Conservation (phyloP, 2,113 vertebrate species). For the Nerophis ophidion region DNA sequence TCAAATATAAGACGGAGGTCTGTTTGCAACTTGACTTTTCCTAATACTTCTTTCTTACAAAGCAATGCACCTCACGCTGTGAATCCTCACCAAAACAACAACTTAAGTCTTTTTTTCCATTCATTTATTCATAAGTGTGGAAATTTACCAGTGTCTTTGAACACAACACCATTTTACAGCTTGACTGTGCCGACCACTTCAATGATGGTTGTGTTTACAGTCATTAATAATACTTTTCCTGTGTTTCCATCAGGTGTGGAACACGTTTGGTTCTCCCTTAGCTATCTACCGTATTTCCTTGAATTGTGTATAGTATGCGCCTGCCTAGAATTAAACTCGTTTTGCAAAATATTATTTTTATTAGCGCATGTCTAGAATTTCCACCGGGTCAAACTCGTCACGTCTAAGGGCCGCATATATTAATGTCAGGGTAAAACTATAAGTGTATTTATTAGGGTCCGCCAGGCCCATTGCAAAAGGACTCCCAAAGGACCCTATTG, state of each 20-base stretch:
- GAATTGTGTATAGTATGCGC: too few relatives aligned
- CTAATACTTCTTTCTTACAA: neutral
- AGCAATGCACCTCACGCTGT: neutral
- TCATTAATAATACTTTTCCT: neutral
- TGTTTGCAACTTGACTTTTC: constrained; percentile 32
- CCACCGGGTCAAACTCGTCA: too few relatives aligned
- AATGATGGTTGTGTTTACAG: neutral
- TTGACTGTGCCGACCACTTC: neutral
- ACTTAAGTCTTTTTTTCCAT: neutral
- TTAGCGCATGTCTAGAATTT: too few relatives aligned
- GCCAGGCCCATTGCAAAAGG: too few relatives aligned
- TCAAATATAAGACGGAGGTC: constrained; percentile 32
- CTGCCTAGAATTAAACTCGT: too few relatives aligned
- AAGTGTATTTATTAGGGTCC: too few relatives aligned
- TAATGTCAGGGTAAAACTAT: too few relatives aligned
- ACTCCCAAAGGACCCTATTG: too few relatives aligned
- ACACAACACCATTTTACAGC: neutral
- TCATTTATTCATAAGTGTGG: neutral
- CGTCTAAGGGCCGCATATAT: too few relatives aligned
- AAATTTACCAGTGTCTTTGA: neutral
- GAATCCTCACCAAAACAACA: neutral
- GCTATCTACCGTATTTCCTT: neutral
- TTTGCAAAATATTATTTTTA: too few relatives aligned
- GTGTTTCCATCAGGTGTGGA: neutral
- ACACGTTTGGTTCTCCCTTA: neutral